phyloP scores from a whole-genome alignment of 2,797 vertebrate genomes.

The Rhinichthys osculus region DNA sequence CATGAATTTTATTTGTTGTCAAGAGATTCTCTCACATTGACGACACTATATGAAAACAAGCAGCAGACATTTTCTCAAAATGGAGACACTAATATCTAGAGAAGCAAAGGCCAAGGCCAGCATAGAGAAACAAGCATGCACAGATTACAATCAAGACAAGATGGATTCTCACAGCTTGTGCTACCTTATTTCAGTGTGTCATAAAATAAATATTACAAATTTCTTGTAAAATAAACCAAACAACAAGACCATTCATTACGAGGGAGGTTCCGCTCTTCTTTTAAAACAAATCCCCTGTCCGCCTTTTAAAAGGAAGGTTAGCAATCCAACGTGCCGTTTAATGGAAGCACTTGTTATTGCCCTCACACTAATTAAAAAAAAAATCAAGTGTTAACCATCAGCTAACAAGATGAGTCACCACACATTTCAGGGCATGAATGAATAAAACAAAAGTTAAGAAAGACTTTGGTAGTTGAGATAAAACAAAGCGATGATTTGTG shows the following conservation, averaged over 20 bases:
- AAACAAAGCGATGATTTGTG: slow-evolving; percentile 26
- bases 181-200: too few species aligned
- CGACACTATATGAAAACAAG: too few species aligned
- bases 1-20: too few species aligned
- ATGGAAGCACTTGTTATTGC: slow-evolving; percentile 21
- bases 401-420: slow-evolving; percentile 9
- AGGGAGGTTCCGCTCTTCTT: neutral
- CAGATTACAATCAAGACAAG: too few species aligned
- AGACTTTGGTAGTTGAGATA: neutral
- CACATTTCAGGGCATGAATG: slow-evolving; percentile 3
- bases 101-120: too few species aligned
- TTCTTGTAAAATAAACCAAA: slow-evolving; percentile 2
- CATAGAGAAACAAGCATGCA: too few species aligned
- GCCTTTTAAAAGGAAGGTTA: slow-evolving; percentile 1
- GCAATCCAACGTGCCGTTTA: neutral
- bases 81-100: too few species aligned
- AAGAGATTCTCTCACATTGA: too few species aligned
- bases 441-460: slow-evolving; percentile 31
- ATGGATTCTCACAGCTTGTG: too few species aligned
- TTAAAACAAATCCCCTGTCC: slow-evolving; percentile 5
- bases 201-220: neutral
- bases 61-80: too few species aligned
- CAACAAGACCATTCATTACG: neutral
- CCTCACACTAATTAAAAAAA: slow-evolving; percentile 19
- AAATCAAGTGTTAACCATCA: slow-evolving; percentile 25